Evolutionary conservation across 1,140 invertebrate species (phyloP), one percentile per base, ranked within the genome.

Genomic region (Bombus superbus): DNA sequence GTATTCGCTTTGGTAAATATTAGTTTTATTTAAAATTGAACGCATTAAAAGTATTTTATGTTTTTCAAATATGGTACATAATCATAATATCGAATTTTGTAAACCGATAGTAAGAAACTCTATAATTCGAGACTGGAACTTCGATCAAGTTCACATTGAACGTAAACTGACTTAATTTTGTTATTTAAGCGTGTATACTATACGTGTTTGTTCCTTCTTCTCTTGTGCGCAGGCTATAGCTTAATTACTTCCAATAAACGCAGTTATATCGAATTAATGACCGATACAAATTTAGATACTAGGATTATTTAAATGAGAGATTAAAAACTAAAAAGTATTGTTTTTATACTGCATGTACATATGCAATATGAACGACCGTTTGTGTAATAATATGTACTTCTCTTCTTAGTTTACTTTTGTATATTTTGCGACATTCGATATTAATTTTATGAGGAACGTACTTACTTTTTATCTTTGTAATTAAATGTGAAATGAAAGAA

Each of bases 121-220:
- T 38, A 38, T 75, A 76, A 64, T 77, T 68, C 75, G 28, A 83
- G 73, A 77, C 47, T 83, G 9, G 73, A 77, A 42, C 35, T 75
- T 35, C 5, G 15, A 35, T 15, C 42, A 66, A 15, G 66, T 69
- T 69, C 44, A 44, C 42, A 72, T 64, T 32, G 25, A 83, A 53
- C n/a, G 44, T 83, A 78, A 57, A 66, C 69, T n/a, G 13, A 57
- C 32, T 57, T 62, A 22, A 42, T 72, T 71, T 44, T 72, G 47
- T 69, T 62, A 47, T 62, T 68, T 79, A 72, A 59, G 40, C 38
- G 64, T 79, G 57, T 79, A 84, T 62, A 53, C 53, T 78, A 40
- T 79, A 71, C 40, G n/a, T 69, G 44, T 80, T 59, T 84, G 83
- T 80, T 85, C 76, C 68, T 85, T 85, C 44, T 44, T 53, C 79